These are phyloP conservation scores for Tachycineta bicolor DNA, from an alignment of 2,113 vertebrate species.

Conservation along the genomic window DNA sequence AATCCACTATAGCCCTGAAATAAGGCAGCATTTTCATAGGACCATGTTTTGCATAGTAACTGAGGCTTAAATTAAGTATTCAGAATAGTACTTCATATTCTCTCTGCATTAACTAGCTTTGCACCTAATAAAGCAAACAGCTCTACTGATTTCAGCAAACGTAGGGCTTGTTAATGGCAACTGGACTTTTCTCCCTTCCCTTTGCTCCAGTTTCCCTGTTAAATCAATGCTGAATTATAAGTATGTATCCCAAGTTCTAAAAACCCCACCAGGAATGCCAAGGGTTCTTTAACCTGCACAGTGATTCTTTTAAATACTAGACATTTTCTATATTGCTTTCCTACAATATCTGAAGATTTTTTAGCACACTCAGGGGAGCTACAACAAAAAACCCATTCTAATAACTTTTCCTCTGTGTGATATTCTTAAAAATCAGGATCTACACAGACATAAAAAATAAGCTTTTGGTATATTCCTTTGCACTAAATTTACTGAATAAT, in stretches of 20 bases:
- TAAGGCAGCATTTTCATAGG: not conserved
- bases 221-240: not conserved
- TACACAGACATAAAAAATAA: not conserved
- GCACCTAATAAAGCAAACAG: not conserved
- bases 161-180: not conserved
- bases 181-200: not conserved
- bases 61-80: not conserved
- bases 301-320: not conserved
- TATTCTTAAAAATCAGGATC: not conserved
- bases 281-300: not conserved
- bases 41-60: not conserved
- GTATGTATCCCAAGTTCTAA: not conserved
- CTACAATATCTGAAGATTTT: not conserved
- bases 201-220: not conserved
- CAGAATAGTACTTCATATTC: not conserved
- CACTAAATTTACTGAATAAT: not conserved
- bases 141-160: not conserved
- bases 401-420: not conserved
- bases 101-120: not conserved
- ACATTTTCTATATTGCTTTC: not conserved
- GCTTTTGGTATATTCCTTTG: not conserved
- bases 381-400: not conserved
- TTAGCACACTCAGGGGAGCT: not conserved
- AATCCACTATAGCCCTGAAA: not conserved
- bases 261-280: not conserved